Evolutionary conservation across 2,797 vertebrate species (phyloP).

Genomic region (Melanogrammus aeglefinus): DNA sequence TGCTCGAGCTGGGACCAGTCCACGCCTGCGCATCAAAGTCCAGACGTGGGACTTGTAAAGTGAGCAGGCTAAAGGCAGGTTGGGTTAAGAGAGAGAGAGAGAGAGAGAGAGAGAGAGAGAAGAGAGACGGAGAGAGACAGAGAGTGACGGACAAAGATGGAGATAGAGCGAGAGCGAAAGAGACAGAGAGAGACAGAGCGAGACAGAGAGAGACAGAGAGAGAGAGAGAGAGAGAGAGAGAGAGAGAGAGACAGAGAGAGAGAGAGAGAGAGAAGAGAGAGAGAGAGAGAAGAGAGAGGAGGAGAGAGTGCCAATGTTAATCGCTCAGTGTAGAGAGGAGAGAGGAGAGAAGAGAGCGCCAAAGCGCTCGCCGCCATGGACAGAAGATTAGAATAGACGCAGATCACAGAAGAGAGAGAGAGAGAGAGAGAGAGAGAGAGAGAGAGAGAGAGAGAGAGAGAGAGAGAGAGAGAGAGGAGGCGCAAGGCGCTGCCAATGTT

Average conservation of each 20-base stretch:
- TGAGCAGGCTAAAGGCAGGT: constrained; percentile 73
- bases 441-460: constrained; percentile 33
- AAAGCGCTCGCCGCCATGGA: too few species aligned
- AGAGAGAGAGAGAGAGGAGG: constrained; percentile 49
- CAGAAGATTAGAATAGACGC: too few species aligned
- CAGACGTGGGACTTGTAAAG: constrained; percentile 79
- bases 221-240: constrained; percentile 5
- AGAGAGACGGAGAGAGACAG: constrained; percentile 14
- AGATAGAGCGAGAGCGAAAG: constrained; percentile 64
- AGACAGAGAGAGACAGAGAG: constrained; percentile 56
- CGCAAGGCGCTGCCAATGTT: constrained; percentile 75
- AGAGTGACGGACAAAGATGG: too few species aligned
- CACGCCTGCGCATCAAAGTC: constrained; percentile 69
- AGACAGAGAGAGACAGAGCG: constrained; percentile 64
- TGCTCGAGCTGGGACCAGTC: neutral
- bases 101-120: neutral
- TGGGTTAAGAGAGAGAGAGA: constrained; percentile 27
- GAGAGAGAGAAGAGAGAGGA: constrained; percentile 9
- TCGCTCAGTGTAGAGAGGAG: too few species aligned
- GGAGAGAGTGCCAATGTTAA: too few species aligned
- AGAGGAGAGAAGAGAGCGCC: constrained; percentile 7
- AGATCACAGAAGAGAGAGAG: too few species aligned
- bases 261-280: constrained; percentile 63
- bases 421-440: constrained; percentile 36
- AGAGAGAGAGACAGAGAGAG: constrained; percentile 66